These are phyloP conservation scores for Cherax quadricarinatus DNA, from an alignment of 1,140 invertebrate species.

Conservation along the genomic window DNA sequence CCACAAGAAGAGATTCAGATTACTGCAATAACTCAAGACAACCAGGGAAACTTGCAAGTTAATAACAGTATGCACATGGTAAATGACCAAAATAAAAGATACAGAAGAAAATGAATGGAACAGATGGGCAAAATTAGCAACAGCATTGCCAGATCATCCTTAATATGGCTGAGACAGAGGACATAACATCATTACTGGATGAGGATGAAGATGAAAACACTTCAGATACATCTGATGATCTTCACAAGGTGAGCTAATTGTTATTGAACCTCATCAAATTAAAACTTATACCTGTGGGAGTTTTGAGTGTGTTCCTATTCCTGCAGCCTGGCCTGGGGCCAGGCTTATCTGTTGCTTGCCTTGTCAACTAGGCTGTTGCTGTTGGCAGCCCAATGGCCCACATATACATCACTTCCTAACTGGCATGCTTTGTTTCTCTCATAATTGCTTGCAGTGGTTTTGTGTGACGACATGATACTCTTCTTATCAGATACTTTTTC, in stretches of 20 bases:
- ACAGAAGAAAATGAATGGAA: neutral
- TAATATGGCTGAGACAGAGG: slow-evolving; percentile 39
- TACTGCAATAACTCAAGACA: neutral
- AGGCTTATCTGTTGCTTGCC: too few species aligned
- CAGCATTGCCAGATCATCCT: slow-evolving; percentile 1
- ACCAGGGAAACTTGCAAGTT: neutral
- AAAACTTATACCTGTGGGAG: neutral
- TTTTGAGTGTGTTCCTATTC: too few species aligned
- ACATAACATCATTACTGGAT: slow-evolving; percentile 45
- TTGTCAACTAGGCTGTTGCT: too few species aligned
- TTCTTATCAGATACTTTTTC: too few species aligned
- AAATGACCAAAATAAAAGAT: neutral
- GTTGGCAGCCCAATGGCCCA: too few species aligned
- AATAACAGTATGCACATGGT: neutral
- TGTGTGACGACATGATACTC: too few species aligned
- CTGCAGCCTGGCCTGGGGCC: too few species aligned
- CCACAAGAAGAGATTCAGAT: neutral
- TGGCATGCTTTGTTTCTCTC: too few species aligned
- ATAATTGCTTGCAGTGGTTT: too few species aligned
- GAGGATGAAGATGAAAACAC: slow-evolving; percentile 47
- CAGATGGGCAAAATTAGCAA: neutral
- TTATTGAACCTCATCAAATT: neutral
- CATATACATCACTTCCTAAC: too few species aligned
- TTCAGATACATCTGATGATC: slow-evolving; percentile 59
- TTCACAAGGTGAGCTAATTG: slow-evolving; percentile 35